Percentiles rank a stretch among this genome's conserved stretches.
These are phyloP conservation scores for Calyptomena viridis DNA, from an alignment of 2,113 vertebrate genomes.

Conservation along the genomic window DNA sequence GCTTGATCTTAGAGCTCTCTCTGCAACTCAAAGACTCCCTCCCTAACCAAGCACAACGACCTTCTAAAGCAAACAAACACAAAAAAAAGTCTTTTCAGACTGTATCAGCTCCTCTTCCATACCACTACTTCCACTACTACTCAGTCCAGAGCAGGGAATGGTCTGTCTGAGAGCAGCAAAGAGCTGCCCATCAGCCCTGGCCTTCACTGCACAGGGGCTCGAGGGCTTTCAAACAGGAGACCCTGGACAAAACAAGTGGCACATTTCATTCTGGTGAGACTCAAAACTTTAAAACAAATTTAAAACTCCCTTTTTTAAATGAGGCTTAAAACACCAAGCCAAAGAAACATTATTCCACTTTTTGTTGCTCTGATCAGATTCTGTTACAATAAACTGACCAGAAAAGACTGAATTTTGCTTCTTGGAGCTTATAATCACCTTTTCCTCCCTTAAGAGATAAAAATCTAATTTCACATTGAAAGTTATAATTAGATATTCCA, in stretches of 20 bases:
- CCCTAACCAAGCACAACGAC: neutral
- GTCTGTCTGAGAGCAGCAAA: neutral
- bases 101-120: accelerated
- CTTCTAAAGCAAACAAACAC: neutral
- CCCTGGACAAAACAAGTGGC: accelerated
- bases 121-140: too few species aligned
- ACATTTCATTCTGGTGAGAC: neutral
- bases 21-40: neutral
- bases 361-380: neutral
- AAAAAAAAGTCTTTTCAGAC: neutral
- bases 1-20: neutral
- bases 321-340: neutral
- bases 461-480: neutral
- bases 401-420: neutral
- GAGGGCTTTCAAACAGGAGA: neutral
- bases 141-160: accelerated
- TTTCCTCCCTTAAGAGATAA: neutral
- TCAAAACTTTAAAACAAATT: neutral
- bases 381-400: neutral
- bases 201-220: neutral
- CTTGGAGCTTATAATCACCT: neutral
- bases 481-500: neutral
- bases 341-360: neutral
- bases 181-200: accelerated
- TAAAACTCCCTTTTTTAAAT: neutral